These are phyloP conservation scores for Paramuricea clavata DNA, from an alignment of 92 coral and sea anemone genomes.

Conservation along the genomic window DNA sequence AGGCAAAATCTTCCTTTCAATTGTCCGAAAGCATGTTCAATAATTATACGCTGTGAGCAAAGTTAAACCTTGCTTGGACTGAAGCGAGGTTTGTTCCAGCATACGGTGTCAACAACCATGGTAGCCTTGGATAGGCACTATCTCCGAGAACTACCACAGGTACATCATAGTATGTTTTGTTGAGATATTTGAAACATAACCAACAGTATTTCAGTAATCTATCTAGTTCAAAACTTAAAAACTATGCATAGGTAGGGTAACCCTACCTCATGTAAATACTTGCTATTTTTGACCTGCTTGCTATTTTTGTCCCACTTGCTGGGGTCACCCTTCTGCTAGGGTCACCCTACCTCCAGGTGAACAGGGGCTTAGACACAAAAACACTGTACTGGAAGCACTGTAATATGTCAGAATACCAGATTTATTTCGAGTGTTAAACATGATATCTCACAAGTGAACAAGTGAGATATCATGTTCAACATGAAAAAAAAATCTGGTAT, in stretches of 20 bases:
- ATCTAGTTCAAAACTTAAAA: not conserved
- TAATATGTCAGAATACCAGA: too few relatives aligned
- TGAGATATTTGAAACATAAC: slow-evolving; percentile 37
- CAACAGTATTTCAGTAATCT: not conserved
- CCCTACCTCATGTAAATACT: too few relatives aligned
- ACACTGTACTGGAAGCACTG: not conserved
- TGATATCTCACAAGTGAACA: too few relatives aligned
- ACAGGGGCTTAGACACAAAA: not conserved
- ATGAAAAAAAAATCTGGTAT: too few relatives aligned
- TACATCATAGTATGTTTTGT: slow-evolving; percentile 32
- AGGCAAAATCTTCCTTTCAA: slow-evolving; percentile 61
- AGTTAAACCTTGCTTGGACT: slow-evolving; percentile 41
- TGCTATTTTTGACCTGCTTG: too few relatives aligned
- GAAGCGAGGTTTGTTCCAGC: slow-evolving; percentile 53
- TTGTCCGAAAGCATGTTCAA: slow-evolving; percentile 62
- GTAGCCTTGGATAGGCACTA: slow-evolving; percentile 57
- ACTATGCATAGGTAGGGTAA: not conserved
- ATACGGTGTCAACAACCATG: slow-evolving; percentile 65
- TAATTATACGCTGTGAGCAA: slow-evolving; percentile 61
- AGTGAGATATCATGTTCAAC: too few relatives aligned
- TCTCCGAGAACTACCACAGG: slow-evolving; percentile 58
- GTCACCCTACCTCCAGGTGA: too few relatives aligned
- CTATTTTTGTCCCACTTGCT: too few relatives aligned
- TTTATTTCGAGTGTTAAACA: too few relatives aligned
- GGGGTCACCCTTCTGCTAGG: too few relatives aligned